These are phyloP conservation scores for Rhagophthalmus giganteus DNA, from an alignment of 2,888 invertebrate genomes.

Conservation along the genomic window DNA sequence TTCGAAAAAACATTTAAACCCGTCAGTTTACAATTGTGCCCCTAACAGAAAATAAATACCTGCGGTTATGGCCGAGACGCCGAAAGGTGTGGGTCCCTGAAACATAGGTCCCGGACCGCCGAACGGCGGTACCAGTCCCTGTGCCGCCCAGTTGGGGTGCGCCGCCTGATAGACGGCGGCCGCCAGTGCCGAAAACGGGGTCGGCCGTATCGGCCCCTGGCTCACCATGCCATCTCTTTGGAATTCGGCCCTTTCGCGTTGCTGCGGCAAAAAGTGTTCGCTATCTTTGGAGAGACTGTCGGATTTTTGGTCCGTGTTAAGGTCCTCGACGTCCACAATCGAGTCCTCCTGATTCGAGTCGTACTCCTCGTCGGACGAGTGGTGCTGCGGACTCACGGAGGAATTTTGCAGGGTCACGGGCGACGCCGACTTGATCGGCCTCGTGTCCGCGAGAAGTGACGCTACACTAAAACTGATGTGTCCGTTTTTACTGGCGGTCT, in stretches of 20 bases:
- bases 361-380: slow-evolving; percentile 66
- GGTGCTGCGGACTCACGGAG: slow-evolving; percentile 43
- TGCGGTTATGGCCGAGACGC: slow-evolving; percentile 53
- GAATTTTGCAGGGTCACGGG: slow-evolving; percentile 57
- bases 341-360: slow-evolving; percentile 73
- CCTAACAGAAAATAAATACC: slow-evolving; percentile 48
- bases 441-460: slow-evolving; percentile 81
- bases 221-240: slow-evolving; percentile 43
- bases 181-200: slow-evolving; percentile 73
- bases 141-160: slow-evolving; percentile 61
- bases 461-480: slow-evolving; percentile 86
- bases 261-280: slow-evolving; percentile 50
- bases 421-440: slow-evolving; percentile 59
- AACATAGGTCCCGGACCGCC: slow-evolving; percentile 65
- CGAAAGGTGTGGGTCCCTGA: slow-evolving; percentile 63
- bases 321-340: slow-evolving; percentile 79
- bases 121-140: slow-evolving; percentile 62
- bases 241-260: slow-evolving; percentile 40
- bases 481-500: slow-evolving; percentile 60
- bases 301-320: slow-evolving; percentile 61
- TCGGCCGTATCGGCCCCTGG: slow-evolving; percentile 72
- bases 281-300: slow-evolving; percentile 41
- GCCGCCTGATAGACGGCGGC: slow-evolving; percentile 65
- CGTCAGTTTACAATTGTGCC: slow-evolving; percentile 25
- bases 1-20: slow-evolving; percentile 11